Conservation (phyloP, 1,140 invertebrate species). For the Calliphora vicina region DNA sequence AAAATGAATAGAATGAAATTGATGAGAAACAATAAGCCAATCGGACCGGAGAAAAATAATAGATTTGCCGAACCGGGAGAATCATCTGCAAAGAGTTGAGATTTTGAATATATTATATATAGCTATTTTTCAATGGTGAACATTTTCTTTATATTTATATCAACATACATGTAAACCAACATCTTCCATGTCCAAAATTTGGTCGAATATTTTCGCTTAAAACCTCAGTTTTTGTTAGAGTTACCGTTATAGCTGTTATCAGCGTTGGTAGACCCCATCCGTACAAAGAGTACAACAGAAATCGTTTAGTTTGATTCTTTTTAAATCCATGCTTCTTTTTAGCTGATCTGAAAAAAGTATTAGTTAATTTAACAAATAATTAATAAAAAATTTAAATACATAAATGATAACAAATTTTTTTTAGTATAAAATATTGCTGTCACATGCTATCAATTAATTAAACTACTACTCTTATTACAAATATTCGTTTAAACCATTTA, state of each 20-base stretch:
- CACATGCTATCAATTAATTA: too few species aligned
- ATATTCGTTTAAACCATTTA: too few species aligned
- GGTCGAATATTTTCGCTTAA: slow-evolving; percentile 62
- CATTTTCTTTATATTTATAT: neutral
- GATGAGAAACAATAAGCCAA: slow-evolving; percentile 68
- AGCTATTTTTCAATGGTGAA: too few species aligned
- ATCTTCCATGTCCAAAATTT: slow-evolving; percentile 65
- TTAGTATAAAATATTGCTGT: too few species aligned
- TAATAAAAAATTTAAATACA: too few species aligned
- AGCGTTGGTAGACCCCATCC: slow-evolving; percentile 69
- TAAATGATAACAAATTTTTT: too few species aligned
- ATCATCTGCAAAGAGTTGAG: slow-evolving; percentile 47
- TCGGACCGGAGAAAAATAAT: slow-evolving; percentile 71
- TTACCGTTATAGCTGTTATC: slow-evolving; percentile 64
- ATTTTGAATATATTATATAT: too few species aligned
- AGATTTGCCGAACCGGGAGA: slow-evolving; percentile 63
- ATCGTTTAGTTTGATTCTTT: slow-evolving; percentile 65
- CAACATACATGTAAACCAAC: slow-evolving; percentile 68
- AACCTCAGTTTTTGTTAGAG: slow-evolving; percentile 65
- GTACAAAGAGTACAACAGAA: slow-evolving; percentile 70
- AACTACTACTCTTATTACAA: too few species aligned
- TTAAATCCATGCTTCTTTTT: slow-evolving; percentile 63
- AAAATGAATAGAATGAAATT: slow-evolving; percentile 75
- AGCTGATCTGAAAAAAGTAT: slow-evolving; percentile 60
- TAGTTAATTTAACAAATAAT: too few species aligned